phyloP scores from a whole-genome alignment of 2,113 vertebrate genomes.

The Craseonycteris thonglongyai region DNA sequence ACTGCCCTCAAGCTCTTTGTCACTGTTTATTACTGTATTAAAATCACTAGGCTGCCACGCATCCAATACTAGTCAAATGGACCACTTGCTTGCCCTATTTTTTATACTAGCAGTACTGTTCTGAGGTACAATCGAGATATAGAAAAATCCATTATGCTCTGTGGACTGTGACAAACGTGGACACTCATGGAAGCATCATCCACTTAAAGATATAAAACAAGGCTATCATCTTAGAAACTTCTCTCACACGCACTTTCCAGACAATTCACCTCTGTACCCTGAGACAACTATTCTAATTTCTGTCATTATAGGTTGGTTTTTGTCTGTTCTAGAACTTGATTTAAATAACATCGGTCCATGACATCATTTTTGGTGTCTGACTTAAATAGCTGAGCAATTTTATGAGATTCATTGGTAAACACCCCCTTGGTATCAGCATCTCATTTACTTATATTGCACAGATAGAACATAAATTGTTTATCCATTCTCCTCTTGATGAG shows the following conservation, averaged over 20 bases:
- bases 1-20: neutral
- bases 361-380: neutral
- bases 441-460: neutral
- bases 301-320: neutral
- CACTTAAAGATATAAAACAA: neutral
- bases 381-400: neutral
- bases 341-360: neutral
- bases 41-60: neutral
- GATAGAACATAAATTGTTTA: neutral
- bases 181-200: neutral
- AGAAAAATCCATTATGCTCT: neutral
- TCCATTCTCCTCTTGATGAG: neutral
- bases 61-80: neutral
- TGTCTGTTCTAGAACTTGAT: neutral
- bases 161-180: neutral
- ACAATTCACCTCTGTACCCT: neutral
- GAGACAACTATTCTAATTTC: neutral
- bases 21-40: neutral
- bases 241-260: neutral
- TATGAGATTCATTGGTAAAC: neutral
- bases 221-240: neutral
- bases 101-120: neutral
- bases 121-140: neutral
- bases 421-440: neutral
- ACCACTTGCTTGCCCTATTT: neutral